Conservation (phyloP, 2,797 vertebrate genomes). For the Centroberyx gerrardi region DNA sequence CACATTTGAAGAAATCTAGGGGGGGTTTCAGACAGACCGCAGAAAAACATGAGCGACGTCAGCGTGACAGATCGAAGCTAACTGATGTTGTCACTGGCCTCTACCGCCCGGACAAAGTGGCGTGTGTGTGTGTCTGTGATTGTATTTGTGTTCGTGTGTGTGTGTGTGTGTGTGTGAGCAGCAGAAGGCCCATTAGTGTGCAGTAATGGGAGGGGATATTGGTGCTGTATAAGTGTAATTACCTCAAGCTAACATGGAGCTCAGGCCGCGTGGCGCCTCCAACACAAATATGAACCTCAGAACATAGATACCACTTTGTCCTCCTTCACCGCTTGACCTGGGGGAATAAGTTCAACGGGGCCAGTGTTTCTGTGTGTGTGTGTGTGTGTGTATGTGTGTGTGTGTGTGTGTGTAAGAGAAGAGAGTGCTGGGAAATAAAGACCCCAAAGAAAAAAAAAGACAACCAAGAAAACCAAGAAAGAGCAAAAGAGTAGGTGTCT, state of each 20-base stretch:
- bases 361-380: slow-evolving; percentile 37
- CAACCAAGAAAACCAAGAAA: not conserved
- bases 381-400: slow-evolving; percentile 5
- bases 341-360: slow-evolving; percentile 69
- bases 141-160: slow-evolving; percentile 45
- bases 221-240: slow-evolving; percentile 83
- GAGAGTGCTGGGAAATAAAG: slow-evolving; percentile 54
- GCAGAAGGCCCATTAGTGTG: slow-evolving; percentile 75
- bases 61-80: slow-evolving; percentile 77
- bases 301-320: slow-evolving; percentile 83
- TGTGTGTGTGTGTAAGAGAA: slow-evolving; percentile 6
- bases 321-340: slow-evolving; percentile 71
- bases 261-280: slow-evolving; percentile 79
- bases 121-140: slow-evolving; percentile 69
- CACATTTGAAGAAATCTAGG: slow-evolving; percentile 37
- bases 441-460: slow-evolving; percentile 51
- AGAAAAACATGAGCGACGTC: slow-evolving; percentile 67
- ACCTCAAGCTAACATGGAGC: slow-evolving; percentile 79
- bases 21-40: slow-evolving; percentile 58
- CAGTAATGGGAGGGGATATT: slow-evolving; percentile 85
- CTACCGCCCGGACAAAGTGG: slow-evolving; percentile 67
- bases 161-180: slow-evolving; percentile 46
- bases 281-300: slow-evolving; percentile 81
- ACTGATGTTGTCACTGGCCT: slow-evolving; percentile 79
- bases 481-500: slow-evolving; percentile 46